These are phyloP conservation scores for Cyrtonyx montezumae DNA, from an alignment of 2,113 vertebrate genomes.

Conservation along the genomic window DNA sequence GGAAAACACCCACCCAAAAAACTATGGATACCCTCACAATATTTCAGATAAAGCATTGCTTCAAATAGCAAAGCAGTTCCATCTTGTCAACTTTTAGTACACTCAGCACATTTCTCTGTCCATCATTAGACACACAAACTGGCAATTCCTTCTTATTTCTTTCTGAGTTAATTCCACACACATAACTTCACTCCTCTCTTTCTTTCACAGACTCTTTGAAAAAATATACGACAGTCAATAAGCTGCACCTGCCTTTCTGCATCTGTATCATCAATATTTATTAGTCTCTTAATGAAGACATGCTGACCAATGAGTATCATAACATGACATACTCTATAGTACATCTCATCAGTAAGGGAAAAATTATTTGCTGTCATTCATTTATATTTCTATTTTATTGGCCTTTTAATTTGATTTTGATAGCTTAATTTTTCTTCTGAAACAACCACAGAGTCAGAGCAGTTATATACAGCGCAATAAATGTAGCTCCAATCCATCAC, in stretches of 20 bases:
- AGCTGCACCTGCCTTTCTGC: not conserved
- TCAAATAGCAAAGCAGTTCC: not conserved
- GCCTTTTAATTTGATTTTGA: constrained; percentile 60
- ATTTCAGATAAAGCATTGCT: not conserved
- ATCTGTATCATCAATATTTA: constrained; percentile 20
- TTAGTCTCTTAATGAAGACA: constrained; percentile 2
- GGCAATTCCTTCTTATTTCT: not conserved
- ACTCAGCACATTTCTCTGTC: not conserved
- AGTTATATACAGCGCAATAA: constrained; percentile 19
- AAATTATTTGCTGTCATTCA: constrained; percentile 34
- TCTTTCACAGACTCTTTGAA: not conserved
- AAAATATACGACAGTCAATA: not conserved
- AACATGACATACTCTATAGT: not conserved
- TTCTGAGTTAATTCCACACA: not conserved
- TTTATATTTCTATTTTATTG: constrained; percentile 56
- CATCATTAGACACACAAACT: not conserved
- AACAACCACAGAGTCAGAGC: constrained; percentile 16
- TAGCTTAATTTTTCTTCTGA: constrained; percentile 46
- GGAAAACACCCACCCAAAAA: not conserved
- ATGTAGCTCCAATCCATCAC: constrained; percentile 14
- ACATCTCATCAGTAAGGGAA: not conserved
- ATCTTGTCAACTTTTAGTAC: not conserved
- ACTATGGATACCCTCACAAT: not conserved
- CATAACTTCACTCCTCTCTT: not conserved
- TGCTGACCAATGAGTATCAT: not conserved